Conservation (phyloP, 2,888 invertebrate genomes). For the Drosophila maculinotata region DNA sequence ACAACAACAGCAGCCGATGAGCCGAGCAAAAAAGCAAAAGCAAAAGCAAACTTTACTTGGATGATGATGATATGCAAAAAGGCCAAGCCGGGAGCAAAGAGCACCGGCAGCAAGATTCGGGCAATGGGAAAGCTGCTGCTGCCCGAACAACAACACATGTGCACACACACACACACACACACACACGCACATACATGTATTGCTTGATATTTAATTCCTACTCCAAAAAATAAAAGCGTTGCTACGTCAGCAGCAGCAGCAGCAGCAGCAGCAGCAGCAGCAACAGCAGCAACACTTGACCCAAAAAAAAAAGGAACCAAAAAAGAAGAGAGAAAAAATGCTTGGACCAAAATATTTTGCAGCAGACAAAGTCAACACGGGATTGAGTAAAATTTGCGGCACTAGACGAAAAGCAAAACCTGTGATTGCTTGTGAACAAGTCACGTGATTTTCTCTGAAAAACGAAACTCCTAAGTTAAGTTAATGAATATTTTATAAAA, state of each 20-base stretch:
- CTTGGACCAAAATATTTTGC: conserved; percentile 64
- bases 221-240: conserved; percentile 66
- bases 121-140: conserved; percentile 35
- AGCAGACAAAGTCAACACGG: conserved; percentile 64
- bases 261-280: conserved; percentile 48
- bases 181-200: conserved; percentile 24
- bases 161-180: conserved; percentile 32
- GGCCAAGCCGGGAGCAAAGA: conserved; percentile 43
- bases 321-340: conserved; percentile 21
- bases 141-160: conserved; percentile 38
- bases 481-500: too few species aligned
- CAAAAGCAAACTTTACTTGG: conserved; percentile 75
- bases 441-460: conserved; percentile 1
- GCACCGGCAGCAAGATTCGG: conserved; percentile 36
- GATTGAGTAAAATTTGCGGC: conserved; percentile 24
- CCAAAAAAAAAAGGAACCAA: conserved; percentile 51
- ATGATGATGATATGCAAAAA: conserved; percentile 74
- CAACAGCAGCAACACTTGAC: conserved; percentile 69
- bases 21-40: conserved; percentile 54
- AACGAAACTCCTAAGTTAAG: too few species aligned
- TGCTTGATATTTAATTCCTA: conserved; percentile 74
- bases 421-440: conserved; percentile 34
- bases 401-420: conserved; percentile 7
- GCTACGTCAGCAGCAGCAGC: conserved; percentile 69
- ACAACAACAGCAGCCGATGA: conserved; percentile 19